Base-by-base conservation (phyloP, 2,888 invertebrate genomes). In the Antheraea assamensis region DNA sequence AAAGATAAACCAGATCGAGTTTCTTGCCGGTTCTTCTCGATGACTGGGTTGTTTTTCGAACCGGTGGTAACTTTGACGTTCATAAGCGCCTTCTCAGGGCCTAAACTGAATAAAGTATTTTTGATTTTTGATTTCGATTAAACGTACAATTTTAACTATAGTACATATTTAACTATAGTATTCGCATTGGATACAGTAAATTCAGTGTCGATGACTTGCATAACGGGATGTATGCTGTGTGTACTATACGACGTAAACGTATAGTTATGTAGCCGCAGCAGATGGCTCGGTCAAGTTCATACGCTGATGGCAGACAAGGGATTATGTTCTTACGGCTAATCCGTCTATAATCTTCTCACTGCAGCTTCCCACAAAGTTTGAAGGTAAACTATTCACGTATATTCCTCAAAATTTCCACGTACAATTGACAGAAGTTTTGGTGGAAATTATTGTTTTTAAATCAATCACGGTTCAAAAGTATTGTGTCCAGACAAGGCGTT, bases 271-370 rank as follows among this genome's bases (percentile, higher is more conserved):
- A 68, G 15, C 8, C 47, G 68, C 47, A 31, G 61, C 27, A 17
- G 73, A 58, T 64, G 76, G 73, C 79, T 81, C 87, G 92, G 91
- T 92, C 91, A 92, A 92, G 91, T 91, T 92, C 92, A 89, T 75
- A 71, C 78, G 79, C 79, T 82, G 86, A 83, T 83, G 82, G 81
- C 80, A 75, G 74, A 70, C 78, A 58, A 74, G 72, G 88, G 90
- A 87, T 92, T 92, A 92, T 85, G 87, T 86, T 87, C 89, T 89
- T 89, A 90, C 78, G 71, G 79, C 80, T 92, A 92, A 92, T 91
- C 92, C 89, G 81, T 76, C 74, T 74, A 77, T 89, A 90, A 91
- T 88, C 90, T 68, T 35, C 68, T 75, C 79, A 80, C 80, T 76
- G 70, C 71, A 47, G 13, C 66, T 35, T 35, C 35, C 52, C 21